Evolutionary conservation across 2,797 vertebrate genomes (phyloP), one percentile per base, ranked within the genome.

Genomic region (Cichlasoma orientale): DNA sequence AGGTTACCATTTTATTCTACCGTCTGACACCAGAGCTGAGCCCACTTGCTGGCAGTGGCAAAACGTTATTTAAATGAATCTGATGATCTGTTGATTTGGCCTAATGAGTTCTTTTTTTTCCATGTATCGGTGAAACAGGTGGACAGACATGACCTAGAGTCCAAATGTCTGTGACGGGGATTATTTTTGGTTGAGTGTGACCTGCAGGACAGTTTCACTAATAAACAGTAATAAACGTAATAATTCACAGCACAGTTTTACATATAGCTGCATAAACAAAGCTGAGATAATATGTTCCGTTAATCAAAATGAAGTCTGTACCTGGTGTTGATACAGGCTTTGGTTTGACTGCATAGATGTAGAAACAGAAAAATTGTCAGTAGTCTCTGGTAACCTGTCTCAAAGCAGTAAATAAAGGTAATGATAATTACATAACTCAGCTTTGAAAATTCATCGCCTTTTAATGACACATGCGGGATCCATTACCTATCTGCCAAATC

Each of bases 401-500:
- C 4, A 2, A 5, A 44, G 16, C 4, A 16, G 13, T 16, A 44
- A 13, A 31, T 10, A n/a, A 29, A n/a, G 14, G 11, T 18, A 53
- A 23, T 14, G 14, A n/a, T 4, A n/a, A 58, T 25, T 4, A 54
- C 33, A 19, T 13, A 21, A 25, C 7, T 38, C 3, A 18, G 19
- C 31, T 73, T 50, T 36, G 5, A n/a, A 53, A 31, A 29, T 25
- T 1, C 7, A 57, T 70, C 25, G 10, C 19, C 12, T 55, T 68
- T 18, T 1, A 66, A n/a, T 19, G 4, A 29, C 47, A 21, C 7
- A 47, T 23, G 61, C 23, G 19, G 72, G 31, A 75, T 2, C 3
- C 50, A 66, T 23, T 56, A 77, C 23, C 58, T 70, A 44, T 58
- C 44, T 79, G 63, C 61, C 69, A 84, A 75, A 79, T 82, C 72